Percentiles rank a stretch among this genome's conserved stretches.
These are phyloP conservation scores for Cyclina sinensis DNA, from an alignment of 1,140 invertebrate species.

Conservation along the genomic window DNA sequence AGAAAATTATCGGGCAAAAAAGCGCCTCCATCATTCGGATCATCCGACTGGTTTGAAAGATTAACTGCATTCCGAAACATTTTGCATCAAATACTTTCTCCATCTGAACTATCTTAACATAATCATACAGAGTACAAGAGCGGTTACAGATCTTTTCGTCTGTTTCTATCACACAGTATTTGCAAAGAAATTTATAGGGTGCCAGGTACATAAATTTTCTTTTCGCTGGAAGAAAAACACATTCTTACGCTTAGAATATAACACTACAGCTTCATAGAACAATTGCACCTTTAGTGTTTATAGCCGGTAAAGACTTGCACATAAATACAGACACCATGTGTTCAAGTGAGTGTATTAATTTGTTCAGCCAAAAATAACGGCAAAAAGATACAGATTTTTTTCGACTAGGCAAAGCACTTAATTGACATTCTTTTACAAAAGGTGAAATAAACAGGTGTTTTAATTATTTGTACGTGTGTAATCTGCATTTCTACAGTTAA, in stretches of 20 bases:
- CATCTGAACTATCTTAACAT: conserved; percentile 11
- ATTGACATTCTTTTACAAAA: neutral
- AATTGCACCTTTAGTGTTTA: conserved; percentile 14
- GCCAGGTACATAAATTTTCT: conserved; percentile 30
- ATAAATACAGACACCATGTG: neutral
- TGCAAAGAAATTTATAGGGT: neutral
- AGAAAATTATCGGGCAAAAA: conserved; percentile 9
- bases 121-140: neutral
- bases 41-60: conserved; percentile 33
- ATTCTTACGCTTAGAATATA: conserved; percentile 5
- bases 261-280: neutral
- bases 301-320: neutral
- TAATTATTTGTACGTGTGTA: too few species aligned
- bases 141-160: conserved; percentile 15
- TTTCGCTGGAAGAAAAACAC: neutral
- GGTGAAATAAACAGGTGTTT: neutral
- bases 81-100: conserved; percentile 37
- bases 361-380: neutral
- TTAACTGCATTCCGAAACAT: conserved; percentile 55
- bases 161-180: neutral
- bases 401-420: neutral
- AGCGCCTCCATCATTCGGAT: conserved; percentile 14
- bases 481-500: too few species aligned
- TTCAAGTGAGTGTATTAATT: neutral
- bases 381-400: neutral